A percentile compares a stretch with the other conserved stretches of the same genome.
phyloP scores from a whole-genome alignment of 2,888 invertebrate species.

The Drosophila macrospina region DNA sequence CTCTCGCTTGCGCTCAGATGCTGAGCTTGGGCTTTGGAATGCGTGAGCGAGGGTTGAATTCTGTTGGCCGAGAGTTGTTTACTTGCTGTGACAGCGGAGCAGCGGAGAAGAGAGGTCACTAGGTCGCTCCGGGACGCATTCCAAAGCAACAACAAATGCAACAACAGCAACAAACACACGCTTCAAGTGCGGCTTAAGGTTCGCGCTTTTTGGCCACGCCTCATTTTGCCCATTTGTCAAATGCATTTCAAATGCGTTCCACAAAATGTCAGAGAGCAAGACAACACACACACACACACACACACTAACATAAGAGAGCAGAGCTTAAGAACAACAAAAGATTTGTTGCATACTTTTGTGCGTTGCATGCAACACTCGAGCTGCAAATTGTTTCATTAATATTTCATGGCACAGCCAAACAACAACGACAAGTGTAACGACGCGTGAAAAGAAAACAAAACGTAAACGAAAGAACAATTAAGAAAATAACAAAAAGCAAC shows the following conservation, averaged over 20 bases:
- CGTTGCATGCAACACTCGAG: conserved; percentile 30
- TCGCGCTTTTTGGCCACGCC: conserved; percentile 62
- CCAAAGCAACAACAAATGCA: conserved; percentile 46
- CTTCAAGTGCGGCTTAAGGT: conserved; percentile 50
- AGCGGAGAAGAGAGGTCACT: conserved; percentile 83
- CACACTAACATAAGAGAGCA: conserved; percentile 1
- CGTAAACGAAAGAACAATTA: not conserved
- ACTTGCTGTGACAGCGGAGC: conserved; percentile 37
- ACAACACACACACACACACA: not conserved
- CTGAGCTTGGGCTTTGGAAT: conserved; percentile 30
- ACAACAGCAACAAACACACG: conserved; percentile 8
- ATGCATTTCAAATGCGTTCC: conserved; percentile 76
- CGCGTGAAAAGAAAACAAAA: conserved; percentile 6
- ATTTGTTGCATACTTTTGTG: conserved; percentile 65
- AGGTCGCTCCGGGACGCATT: conserved; percentile 85
- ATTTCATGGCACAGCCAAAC: conserved; percentile 41
- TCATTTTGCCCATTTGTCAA: conserved; percentile 54
- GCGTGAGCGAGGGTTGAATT: conserved; percentile 48
- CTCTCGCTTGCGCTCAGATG: conserved; percentile 19
- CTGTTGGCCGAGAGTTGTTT: conserved; percentile 37
- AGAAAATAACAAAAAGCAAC: not conserved
- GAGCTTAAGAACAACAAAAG: conserved; percentile 37
- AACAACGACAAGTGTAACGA: conserved; percentile 36
- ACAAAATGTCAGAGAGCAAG: conserved; percentile 53
- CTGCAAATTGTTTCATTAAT: conserved; percentile 70